Conservation (phyloP, 2,888 invertebrate genomes). For the Drosophila fulvimacula region DNA sequence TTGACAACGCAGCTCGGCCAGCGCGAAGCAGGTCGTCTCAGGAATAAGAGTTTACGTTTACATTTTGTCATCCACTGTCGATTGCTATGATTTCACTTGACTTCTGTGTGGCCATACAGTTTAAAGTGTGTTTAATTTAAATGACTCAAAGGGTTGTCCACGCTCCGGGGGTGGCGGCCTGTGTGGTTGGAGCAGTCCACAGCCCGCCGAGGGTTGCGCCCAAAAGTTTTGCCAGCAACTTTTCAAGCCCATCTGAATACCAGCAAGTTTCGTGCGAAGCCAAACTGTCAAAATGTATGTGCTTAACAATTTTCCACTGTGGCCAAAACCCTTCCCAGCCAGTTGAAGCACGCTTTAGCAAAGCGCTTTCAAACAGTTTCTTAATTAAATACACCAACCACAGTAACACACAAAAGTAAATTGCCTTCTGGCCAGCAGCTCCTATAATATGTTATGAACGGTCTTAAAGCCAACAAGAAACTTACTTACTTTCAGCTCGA, state of each 20-base stretch:
- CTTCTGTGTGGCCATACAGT: conserved; percentile 46
- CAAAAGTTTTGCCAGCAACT: conserved; percentile 37
- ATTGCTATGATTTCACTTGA: conserved; percentile 64
- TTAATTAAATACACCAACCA: conserved; percentile 28
- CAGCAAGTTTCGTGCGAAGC: conserved; percentile 34
- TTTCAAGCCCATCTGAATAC: conserved; percentile 41
- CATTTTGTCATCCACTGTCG: conserved; percentile 54
- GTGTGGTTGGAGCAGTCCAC: conserved; percentile 3
- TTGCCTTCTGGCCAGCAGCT: not conserved
- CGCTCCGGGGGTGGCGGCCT: conserved; percentile 2
- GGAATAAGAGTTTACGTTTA: conserved; percentile 25
- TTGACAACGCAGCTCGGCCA: conserved; percentile 30
- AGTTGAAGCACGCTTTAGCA: conserved; percentile 26
- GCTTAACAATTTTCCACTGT: conserved; percentile 23
- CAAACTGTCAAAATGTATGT: conserved; percentile 42
- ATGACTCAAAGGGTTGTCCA: conserved; percentile 62
- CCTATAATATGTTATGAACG: not conserved
- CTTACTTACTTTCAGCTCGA: not conserved
- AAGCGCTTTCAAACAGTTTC: conserved; percentile 18
- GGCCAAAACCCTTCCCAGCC: conserved; percentile 28
- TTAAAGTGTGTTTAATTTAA: conserved; percentile 78
- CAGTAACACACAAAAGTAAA: not conserved
- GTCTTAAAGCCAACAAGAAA: not conserved
- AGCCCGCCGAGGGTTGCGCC: conserved; percentile 35
- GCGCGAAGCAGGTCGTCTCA: not conserved